A percentile compares a stretch with the other conserved stretches of the same genome.
phyloP scores from a whole-genome alignment of 2,113 vertebrate genomes.

The Macquaria ambigua region DNA sequence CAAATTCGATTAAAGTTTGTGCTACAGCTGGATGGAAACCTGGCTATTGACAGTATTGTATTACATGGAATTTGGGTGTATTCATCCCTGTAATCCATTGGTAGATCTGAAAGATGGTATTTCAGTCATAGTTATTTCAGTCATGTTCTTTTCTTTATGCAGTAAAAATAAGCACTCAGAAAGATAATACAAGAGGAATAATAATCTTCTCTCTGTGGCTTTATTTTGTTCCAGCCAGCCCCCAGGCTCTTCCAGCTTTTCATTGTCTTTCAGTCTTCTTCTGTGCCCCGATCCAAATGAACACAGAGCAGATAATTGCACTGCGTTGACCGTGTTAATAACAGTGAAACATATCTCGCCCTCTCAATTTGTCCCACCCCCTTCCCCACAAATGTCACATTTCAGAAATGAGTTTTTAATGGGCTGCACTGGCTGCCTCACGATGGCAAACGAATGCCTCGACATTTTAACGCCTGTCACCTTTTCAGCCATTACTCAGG shows the following conservation, averaged over 20 bases:
- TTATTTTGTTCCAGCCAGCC: neutral
- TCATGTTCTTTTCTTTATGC: neutral
- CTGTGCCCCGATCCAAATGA: neutral
- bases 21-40: no score
- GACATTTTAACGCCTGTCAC: constrained; percentile 47
- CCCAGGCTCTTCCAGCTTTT: neutral
- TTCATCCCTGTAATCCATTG: neutral
- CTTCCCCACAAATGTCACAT: constrained; percentile 28
- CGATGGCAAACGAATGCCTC: constrained; percentile 8
- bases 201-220: constrained; percentile 4
- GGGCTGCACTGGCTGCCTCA: constrained; percentile 17
- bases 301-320: constrained; percentile 42
- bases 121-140: no score
- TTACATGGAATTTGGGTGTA: neutral
- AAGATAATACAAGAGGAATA: neutral
- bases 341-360: constrained; percentile 24
- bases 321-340: constrained; percentile 36
- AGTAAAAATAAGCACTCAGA: neutral
- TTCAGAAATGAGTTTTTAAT: constrained; percentile 61
- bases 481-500: constrained; percentile 39
- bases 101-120: neutral
- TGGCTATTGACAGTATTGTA: neutral
- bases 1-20: no score
- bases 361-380: neutral
- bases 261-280: neutral